Evolutionary conservation across 35 echinoderm and acorn worm species (phyloP).

Genomic region (Amphiura filiformis): DNA sequence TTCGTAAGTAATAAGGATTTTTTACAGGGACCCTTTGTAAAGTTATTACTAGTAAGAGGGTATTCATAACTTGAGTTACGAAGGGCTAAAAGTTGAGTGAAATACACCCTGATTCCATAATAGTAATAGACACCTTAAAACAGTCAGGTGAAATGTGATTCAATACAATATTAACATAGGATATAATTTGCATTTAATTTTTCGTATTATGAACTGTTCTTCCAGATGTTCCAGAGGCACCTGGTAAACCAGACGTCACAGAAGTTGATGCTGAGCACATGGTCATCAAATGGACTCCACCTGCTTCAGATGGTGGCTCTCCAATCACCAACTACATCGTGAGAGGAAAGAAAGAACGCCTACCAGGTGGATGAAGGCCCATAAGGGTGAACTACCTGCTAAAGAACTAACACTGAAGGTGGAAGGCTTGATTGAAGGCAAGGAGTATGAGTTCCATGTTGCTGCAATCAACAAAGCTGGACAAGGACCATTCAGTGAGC

Average conservation of each 20-base stretch:
- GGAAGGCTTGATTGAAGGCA: slow-evolving; percentile 64
- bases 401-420: slow-evolving; percentile 57
- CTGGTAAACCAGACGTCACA: slow-evolving; percentile 47
- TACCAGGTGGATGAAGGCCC: slow-evolving; percentile 60
- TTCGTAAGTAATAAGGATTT: too few relatives aligned
- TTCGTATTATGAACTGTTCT: too few relatives aligned
- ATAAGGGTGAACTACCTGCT: slow-evolving; percentile 34
- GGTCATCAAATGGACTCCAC: slow-evolving; percentile 37
- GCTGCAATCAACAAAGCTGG: slow-evolving; percentile 64
- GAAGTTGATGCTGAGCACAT: slow-evolving; percentile 21
- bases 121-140: too few relatives aligned
- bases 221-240: slow-evolving; percentile 6
- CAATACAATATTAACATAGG: too few relatives aligned
- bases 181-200: too few relatives aligned
- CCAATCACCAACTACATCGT: slow-evolving; percentile 79
- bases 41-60: too few relatives aligned
- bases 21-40: too few relatives aligned
- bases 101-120: too few relatives aligned
- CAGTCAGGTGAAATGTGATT: too few relatives aligned
- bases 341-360: slow-evolving; percentile 43
- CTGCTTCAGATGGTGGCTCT: slow-evolving; percentile 61
- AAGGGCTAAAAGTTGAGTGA: too few relatives aligned
- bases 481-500: slow-evolving; percentile 63
- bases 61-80: too few relatives aligned
- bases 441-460: slow-evolving; percentile 70